Conservation (phyloP, 2,888 invertebrate genomes). For the Cantharis rustica region DNA sequence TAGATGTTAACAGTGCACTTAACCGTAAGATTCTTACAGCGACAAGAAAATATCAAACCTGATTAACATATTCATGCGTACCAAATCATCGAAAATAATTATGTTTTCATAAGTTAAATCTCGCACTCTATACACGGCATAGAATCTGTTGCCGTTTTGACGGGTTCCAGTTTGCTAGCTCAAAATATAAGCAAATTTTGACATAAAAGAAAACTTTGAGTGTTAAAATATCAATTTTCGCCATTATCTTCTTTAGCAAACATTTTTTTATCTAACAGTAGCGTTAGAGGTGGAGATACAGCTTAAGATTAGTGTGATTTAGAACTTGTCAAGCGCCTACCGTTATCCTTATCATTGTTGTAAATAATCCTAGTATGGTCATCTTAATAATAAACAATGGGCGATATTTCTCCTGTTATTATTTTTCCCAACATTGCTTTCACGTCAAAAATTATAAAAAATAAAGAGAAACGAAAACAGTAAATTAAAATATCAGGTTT, state of each 20-base stretch:
- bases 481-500: background rate
- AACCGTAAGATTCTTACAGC: background rate
- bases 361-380: background rate
- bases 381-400: background rate
- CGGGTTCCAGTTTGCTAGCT: background rate
- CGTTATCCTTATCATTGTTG: background rate
- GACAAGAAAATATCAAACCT: background rate
- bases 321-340: background rate
- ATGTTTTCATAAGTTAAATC: background rate
- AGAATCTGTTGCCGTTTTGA: background rate
- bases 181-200: background rate
- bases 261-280: background rate
- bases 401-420: background rate
- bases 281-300: background rate
- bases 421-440: background rate
- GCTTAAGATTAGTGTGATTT: background rate
- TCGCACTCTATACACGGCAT: background rate
- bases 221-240: background rate
- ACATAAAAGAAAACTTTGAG: background rate
- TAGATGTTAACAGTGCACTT: slow-evolving; percentile 6
- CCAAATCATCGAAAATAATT: background rate
- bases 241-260: background rate
- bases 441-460: background rate
- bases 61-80: background rate
- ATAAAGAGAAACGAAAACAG: background rate